Evolutionary conservation across 2,797 vertebrate genomes (phyloP), one percentile per base, ranked within the genome.

Genomic region (Novumbra hubbsi): DNA sequence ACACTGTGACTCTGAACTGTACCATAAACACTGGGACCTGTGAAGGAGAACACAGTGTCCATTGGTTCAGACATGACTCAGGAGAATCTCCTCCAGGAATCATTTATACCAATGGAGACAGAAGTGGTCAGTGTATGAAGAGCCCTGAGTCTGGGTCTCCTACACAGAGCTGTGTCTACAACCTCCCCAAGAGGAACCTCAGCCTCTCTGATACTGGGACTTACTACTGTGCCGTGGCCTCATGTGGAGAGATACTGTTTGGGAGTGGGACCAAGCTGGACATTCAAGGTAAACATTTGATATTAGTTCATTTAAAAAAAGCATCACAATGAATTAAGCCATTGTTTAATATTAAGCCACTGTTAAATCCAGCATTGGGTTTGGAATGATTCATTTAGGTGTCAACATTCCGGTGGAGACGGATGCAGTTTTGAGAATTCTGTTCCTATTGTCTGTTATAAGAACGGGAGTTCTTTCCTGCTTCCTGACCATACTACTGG

Each of bases 221-320:
- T n/a, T n/a, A n/a, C n/a, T n/a, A n/a, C n/a, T n/a, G n/a, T n/a
- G n/a, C n/a, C n/a, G n/a, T n/a, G n/a, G n/a, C n/a, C n/a, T n/a
- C n/a, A n/a, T n/a, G n/a, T n/a, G n/a, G n/a, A 45, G 52, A 60
- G 70, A 60, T 60, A 57, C 50, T 60, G 14, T 71, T 60, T 71
- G 70, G 50, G 12, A 24, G 41, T 1, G 50, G 30, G 11, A 71
- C 32, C 19, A 38, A 24, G 30, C 19, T 71, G 49, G 69, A 57
- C 2, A 17, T 60, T 34, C 0, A 60, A 71, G n/a, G 70, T 71
- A 71, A 21, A 15, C 14, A 14, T 30, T 16, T 52, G 28, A 49
- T 70, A 0, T 8, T 30, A n/a, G 17, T 70, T 30, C 4, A 16
- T 12, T 55, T 41, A 41, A 15, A 12, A 55, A 55, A 45, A 14